Base-by-base conservation (phyloP, 2,113 vertebrate species). In the Protobothrops flavoviridis region DNA sequence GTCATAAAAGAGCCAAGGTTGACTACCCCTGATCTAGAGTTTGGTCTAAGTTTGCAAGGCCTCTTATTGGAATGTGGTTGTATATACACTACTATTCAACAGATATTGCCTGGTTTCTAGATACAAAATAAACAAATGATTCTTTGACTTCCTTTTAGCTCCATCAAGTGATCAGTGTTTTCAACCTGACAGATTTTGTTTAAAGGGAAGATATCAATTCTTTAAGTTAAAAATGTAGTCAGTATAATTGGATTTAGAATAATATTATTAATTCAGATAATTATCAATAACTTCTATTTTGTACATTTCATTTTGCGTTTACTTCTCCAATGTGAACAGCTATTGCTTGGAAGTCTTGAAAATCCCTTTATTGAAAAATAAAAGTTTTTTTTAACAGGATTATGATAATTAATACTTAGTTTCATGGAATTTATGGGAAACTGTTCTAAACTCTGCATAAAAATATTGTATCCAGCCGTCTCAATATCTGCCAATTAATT, bases 401-500 rank as follows among this genome's bases (percentile, higher is more conserved):
- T 96, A 96, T 96, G 97, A 94, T 98, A 97, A 97, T 97, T 96
- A 96, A 94, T 94, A 93, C 94, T 96, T 96, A 95, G 92, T 95
- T 97, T 96, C 93, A 92, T 89, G 48, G 96, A 96, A 97, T 98
- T 96, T 97, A 97, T 97, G 95, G 94, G 93, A 94, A 94, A 91
- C 94, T 95, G 92, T 96, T 96, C 91, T 91, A 93, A 93, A 93
- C n/a, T 94, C 88, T 94, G 96, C 95, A 96, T 95, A 96, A 96
- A 95, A 97, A 97, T 81, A 97, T 33, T 43, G 33, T 97, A 97
- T 96, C 95, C 95, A 91, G 53, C 95, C 94, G 95, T 96, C 96
- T 96, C 94, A 92, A 93, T 97, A 97, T 96, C 97, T 94, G 96
- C 94, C 98, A 97, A 96, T 98, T 97, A 98, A 98, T 98, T 98